Conservation (phyloP, 1,140 invertebrate genomes). For the Odontomachus brunneus region DNA sequence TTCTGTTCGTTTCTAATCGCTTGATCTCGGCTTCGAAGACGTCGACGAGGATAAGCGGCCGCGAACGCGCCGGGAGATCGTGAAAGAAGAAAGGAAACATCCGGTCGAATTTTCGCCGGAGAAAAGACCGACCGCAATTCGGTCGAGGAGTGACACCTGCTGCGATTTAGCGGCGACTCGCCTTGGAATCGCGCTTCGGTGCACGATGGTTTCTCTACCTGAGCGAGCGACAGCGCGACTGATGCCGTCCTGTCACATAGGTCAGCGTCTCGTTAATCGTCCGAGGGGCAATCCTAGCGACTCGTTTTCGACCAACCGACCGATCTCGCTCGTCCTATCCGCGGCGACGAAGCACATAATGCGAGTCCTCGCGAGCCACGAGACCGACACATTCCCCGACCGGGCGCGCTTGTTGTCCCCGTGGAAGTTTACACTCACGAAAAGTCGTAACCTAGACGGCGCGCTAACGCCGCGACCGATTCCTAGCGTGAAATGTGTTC, state of each 20-base stretch:
- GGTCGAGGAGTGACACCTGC: background rate
- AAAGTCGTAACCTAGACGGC: constrained; percentile 28
- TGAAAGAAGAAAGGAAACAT: too few species aligned
- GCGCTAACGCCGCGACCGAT: too few species aligned
- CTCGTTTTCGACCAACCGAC: constrained; percentile 51
- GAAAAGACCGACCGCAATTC: background rate
- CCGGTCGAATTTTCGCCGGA: background rate
- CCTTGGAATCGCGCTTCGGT: background rate
- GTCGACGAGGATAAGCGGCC: too few species aligned
- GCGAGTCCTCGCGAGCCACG: constrained; percentile 27
- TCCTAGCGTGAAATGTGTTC: constrained; percentile 19
- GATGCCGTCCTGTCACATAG: constrained; percentile 55
- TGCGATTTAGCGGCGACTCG: background rate
- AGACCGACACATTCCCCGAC: constrained; percentile 21
- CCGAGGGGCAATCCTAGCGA: constrained; percentile 46
- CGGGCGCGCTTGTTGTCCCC: too few species aligned
- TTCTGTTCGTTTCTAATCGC: background rate
- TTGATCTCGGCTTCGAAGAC: background rate
- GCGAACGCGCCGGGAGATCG: too few species aligned
- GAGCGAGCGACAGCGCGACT: constrained; percentile 24
- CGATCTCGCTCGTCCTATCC: constrained; percentile 30
- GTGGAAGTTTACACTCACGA: constrained; percentile 40
- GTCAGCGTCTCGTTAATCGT: constrained; percentile 58
- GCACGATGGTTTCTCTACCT: constrained; percentile 7
- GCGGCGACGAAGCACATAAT: constrained; percentile 31